phyloP scores from a whole-genome alignment of 2,113 vertebrate species.

The Carassius gibelio region DNA sequence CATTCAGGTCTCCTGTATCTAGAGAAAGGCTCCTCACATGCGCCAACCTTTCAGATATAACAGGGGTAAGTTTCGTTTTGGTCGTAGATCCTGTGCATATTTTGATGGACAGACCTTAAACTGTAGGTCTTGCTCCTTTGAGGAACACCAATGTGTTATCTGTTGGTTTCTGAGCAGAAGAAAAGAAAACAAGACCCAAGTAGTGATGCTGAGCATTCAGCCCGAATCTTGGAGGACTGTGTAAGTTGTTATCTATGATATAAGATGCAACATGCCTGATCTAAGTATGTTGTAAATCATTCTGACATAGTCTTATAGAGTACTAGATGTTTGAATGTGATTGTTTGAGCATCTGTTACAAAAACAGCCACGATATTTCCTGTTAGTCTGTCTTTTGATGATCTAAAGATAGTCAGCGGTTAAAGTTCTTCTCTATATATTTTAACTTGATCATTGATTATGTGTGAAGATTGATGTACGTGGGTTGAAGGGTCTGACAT shows the following conservation, averaged over 20 bases:
- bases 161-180: constrained; percentile 71
- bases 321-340: not conserved
- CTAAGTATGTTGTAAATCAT: not conserved
- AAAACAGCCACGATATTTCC: constrained; percentile 2
- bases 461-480: not conserved
- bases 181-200: constrained; percentile 78
- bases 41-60: constrained; percentile 66
- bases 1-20: constrained; percentile 59
- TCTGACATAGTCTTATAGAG: not conserved
- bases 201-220: constrained; percentile 60
- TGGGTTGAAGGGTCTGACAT: not conserved
- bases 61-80: constrained; percentile 66
- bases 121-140: constrained; percentile 36
- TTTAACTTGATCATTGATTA: not conserved
- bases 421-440: not conserved
- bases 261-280: not conserved
- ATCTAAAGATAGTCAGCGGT: not conserved
- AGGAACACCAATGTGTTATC: constrained; percentile 40
- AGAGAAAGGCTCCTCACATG: constrained; percentile 61
- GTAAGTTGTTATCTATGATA: constrained; percentile 59
- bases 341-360: not conserved
- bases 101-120: constrained; percentile 13
- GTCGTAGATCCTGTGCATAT: not conserved
- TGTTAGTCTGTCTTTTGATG: not conserved
- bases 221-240: constrained; percentile 68